A percentile compares a stretch with the other conserved stretches of the same genome.
These are phyloP conservation scores for Vireo altiloquus DNA, from an alignment of 2,113 vertebrate species.

Conservation along the genomic window DNA sequence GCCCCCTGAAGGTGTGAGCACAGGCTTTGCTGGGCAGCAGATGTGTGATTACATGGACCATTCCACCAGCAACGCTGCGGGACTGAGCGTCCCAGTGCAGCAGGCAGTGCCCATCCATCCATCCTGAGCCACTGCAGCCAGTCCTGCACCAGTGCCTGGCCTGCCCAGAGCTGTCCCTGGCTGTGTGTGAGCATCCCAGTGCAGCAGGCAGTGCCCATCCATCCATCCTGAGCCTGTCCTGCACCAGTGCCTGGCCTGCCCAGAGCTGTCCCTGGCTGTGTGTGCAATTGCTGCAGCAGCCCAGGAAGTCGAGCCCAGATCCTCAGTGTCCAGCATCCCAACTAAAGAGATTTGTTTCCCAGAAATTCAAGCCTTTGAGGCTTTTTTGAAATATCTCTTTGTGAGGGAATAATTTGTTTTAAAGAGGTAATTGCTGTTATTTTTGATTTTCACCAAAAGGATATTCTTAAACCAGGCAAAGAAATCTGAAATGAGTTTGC, in stretches of 20 bases:
- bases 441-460: neutral
- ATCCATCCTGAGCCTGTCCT: too few species aligned
- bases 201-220: neutral
- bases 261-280: fast-evolving
- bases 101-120: too few species aligned
- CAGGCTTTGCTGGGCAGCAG: neutral
- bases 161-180: neutral
- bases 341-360: neutral
- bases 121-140: too few species aligned
- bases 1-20: neutral
- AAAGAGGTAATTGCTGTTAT: slow-evolving; percentile 49
- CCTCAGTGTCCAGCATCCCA: neutral
- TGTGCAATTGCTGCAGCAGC: neutral
- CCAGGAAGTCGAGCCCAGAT: neutral
- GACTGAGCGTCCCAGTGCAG: neutral
- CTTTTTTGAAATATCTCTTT: neutral
- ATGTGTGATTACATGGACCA: neutral
- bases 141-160: too few species aligned
- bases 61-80: neutral
- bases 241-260: neutral
- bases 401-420: neutral
- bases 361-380: neutral
- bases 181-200: fast-evolving
- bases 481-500: slow-evolving; percentile 45
- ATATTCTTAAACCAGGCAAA: slow-evolving; percentile 43